These are phyloP conservation scores for Bombyx mandarina DNA, from an alignment of 1,140 invertebrate species.

Conservation along the genomic window DNA sequence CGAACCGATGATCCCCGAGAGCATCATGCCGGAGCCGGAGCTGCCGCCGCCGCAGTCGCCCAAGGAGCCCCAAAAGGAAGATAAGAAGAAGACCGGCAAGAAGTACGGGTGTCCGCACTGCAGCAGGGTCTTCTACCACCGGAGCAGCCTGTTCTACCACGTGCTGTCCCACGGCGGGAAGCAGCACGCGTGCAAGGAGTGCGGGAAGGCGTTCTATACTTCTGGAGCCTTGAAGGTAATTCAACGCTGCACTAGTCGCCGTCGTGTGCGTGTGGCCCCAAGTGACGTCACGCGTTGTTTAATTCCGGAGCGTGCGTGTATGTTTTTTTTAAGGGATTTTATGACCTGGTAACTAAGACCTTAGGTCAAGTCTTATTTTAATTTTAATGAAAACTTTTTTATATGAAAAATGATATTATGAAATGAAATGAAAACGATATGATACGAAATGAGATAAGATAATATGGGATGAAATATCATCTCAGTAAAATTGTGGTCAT, in stretches of 20 bases:
- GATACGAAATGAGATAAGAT: no score
- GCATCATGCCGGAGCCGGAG: conserved; percentile 20
- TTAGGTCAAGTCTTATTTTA: no score
- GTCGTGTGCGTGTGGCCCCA: neutral
- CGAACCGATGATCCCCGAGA: conserved; percentile 46
- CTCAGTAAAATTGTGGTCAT: no score
- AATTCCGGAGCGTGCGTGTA: neutral
- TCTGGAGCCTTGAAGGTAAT: conserved; percentile 81
- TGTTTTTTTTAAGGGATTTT: no score
- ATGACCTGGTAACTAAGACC: no score
- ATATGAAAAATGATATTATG: no score
- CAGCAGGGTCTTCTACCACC: conserved; percentile 81
- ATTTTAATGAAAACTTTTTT: no score
- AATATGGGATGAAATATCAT: no score
- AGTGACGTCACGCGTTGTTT: conserved; percentile 7
- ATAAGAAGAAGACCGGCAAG: conserved; percentile 21
- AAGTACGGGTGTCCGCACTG: conserved; percentile 71
- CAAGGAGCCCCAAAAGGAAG: neutral
- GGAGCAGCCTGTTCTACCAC: conserved; percentile 89
- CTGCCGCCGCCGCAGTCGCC: neutral
- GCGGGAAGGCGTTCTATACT: conserved; percentile 86
- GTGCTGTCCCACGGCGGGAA: conserved; percentile 84
- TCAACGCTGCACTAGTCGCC: neutral
- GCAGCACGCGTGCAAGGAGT: conserved; percentile 84
- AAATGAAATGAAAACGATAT: no score